These are phyloP conservation scores for Pseudomugil tenellus DNA, from an alignment of 2,797 vertebrate genomes.

Conservation along the genomic window DNA sequence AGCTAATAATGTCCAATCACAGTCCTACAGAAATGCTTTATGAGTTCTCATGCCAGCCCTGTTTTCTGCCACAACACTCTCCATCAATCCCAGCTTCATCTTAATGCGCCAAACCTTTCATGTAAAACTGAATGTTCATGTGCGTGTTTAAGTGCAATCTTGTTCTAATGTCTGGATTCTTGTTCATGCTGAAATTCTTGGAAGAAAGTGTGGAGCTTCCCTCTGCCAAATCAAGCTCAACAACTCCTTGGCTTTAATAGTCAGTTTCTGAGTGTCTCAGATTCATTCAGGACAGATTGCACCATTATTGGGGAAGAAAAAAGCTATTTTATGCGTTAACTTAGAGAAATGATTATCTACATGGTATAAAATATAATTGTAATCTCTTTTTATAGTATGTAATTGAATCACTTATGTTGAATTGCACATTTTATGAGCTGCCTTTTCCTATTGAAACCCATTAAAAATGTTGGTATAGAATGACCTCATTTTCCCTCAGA, in stretches of 20 bases:
- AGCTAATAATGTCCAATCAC: conserved; percentile 5
- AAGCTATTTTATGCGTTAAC: neutral
- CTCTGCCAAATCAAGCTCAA: neutral
- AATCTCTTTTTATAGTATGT: neutral
- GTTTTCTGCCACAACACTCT: conserved; percentile 4
- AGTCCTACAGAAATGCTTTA: neutral
- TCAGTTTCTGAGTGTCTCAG: conserved; percentile 6
- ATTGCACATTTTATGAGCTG: conserved; percentile 14
- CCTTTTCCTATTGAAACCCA: conserved; percentile 7
- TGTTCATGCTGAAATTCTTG: conserved; percentile 1
- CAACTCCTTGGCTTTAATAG: conserved; percentile 2
- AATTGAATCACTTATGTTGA: conserved; percentile 15
- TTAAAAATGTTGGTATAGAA: conserved; percentile 23
- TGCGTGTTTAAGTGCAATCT: conserved; percentile 5
- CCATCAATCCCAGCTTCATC: neutral
- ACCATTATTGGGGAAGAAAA: neutral
- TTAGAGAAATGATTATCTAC: neutral
- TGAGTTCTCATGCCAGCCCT: neutral
- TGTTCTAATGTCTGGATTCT: neutral
- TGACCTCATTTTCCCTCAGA: conserved; percentile 54
- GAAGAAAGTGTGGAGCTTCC: neutral
- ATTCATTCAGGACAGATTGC: conserved; percentile 7
- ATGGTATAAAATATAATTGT: neutral
- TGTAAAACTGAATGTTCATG: conserved; percentile 5
- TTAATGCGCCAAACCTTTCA: conserved; percentile 7